Evolutionary conservation across 2,113 vertebrate genomes (phyloP).

Genomic region (Microtus pennsylvanicus): DNA sequence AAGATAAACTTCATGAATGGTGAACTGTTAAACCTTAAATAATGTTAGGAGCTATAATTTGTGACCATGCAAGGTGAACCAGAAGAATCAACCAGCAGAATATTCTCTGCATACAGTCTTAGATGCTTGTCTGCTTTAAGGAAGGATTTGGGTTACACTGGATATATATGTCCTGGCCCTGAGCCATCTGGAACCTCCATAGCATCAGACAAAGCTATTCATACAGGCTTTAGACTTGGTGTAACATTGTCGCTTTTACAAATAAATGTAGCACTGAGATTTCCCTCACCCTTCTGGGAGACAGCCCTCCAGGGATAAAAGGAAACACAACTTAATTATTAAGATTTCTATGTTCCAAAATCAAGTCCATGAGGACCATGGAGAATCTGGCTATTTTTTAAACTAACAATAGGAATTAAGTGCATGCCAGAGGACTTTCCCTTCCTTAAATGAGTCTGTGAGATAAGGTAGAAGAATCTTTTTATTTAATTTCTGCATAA

Average conservation of each 20-base stretch:
- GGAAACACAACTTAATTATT: conserved; percentile 18
- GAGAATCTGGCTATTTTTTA: not conserved
- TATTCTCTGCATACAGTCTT: not conserved
- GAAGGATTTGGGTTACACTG: not conserved
- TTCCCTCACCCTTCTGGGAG: conserved; percentile 43
- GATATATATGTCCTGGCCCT: not conserved
- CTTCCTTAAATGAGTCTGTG: not conserved
- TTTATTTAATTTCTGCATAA: not conserved
- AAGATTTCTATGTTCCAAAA: not conserved
- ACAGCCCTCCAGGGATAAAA: not conserved
- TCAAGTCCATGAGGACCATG: not conserved
- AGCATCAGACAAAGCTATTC: not conserved
- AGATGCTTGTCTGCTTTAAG: not conserved
- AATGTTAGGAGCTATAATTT: not conserved
- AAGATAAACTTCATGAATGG: not conserved
- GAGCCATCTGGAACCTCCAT: not conserved
- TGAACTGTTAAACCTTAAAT: not conserved
- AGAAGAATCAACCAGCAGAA: not conserved
- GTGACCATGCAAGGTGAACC: not conserved
- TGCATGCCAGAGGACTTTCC: not conserved
- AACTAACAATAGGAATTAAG: not conserved
- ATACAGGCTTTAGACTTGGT: not conserved
- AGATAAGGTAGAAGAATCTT: not conserved
- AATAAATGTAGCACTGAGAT: conserved; percentile 53
- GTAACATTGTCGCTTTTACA: not conserved